phyloP scores from a whole-genome alignment of 1,140 invertebrate species.

The Drosophila dunni region DNA sequence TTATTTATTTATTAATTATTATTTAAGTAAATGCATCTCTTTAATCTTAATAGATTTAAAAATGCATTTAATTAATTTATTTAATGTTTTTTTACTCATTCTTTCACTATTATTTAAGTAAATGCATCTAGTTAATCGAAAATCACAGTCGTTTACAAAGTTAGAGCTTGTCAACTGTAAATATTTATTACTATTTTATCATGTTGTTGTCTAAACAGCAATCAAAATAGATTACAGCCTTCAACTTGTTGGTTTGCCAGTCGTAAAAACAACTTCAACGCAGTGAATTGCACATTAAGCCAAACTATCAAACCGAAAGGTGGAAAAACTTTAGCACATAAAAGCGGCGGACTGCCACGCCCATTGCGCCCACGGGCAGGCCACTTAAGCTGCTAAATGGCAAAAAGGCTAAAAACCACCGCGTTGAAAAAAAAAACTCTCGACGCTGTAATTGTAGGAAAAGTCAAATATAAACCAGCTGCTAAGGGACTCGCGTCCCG shows the following conservation, averaged over 20 bases:
- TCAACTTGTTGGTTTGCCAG: neutral
- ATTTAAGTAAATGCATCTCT: slow-evolving; percentile 20
- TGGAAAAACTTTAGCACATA: slow-evolving; percentile 11
- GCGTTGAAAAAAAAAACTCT: slow-evolving; percentile 14
- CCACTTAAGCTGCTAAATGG: slow-evolving; percentile 24
- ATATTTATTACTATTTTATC: slow-evolving; percentile 13
- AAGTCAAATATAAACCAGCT: slow-evolving; percentile 53
- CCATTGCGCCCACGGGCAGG: slow-evolving; percentile 1
- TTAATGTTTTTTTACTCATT: slow-evolving; percentile 17
- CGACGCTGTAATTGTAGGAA: slow-evolving; percentile 47
- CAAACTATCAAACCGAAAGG: slow-evolving; percentile 27
- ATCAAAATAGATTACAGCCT: slow-evolving; percentile 33
- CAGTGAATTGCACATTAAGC: slow-evolving; percentile 14
- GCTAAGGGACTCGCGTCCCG: slow-evolving; percentile 29
- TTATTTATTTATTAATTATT: slow-evolving; percentile 15
- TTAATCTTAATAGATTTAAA: too few relatives aligned
- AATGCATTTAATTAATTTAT: neutral
- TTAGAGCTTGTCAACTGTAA: neutral
- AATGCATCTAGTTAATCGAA: neutral
- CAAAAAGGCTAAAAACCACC: slow-evolving; percentile 4
- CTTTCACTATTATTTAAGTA: slow-evolving; percentile 5
- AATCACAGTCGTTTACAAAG: too few relatives aligned
- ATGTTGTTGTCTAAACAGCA: neutral
- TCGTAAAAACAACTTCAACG: slow-evolving; percentile 1
- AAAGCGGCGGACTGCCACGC: slow-evolving; percentile 1